Base-by-base conservation (phyloP, 2,113 vertebrate genomes). In the Solenodon paradoxus region DNA sequence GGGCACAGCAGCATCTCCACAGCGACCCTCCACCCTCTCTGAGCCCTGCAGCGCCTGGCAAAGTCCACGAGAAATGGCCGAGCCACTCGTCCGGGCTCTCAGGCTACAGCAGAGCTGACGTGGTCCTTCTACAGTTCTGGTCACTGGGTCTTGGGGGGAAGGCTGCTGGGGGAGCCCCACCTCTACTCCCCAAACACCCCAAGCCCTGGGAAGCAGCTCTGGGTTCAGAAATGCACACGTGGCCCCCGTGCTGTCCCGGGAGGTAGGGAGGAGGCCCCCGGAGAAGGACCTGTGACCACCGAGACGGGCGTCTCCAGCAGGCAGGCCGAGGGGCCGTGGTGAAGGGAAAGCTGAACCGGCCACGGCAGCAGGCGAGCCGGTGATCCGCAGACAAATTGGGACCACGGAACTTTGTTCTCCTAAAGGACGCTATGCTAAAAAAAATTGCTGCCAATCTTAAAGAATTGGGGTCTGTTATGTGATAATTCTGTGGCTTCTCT, bases 91-190 rank as follows among this genome's bases (percentile, higher is more conserved):
- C 59, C 57, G 75, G 66, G 64, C 45, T 28, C 53, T 69, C 11
- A 5, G 35, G 38, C 38, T 19, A 0, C 11, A 30, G 35, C 20
- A 0, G 11, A 28, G 9, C 68, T 42, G 68, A 28, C 16, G 26
- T 0, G 0, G 26, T 28, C 47, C 22, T 28, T 28, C 32, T 0
- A 4, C 10, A 16, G 45, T 19, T 16, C 12, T 30, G 11, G 64
- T n/a, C 7, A 5, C 5, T 0, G 35, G 42, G 49, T 28, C 19
- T 7, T 8, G 17, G 17, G 68, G 15, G 8, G 1, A 19, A 1
- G 7, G n/a, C 0, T 15, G 28, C 3, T 1, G 26, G 57, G 38
- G 32, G 42, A n/a, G n/a, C 17, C 15, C 32, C 42, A 22, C 10
- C 1, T 5, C 11, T 11, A 7, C 12, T 77, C 20, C 24, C 47